A percentile compares a stretch with the other conserved stretches of the same genome.
These are phyloP conservation scores for Drosophila imparisetae DNA, from an alignment of 2,888 invertebrate species.

Conservation along the genomic window DNA sequence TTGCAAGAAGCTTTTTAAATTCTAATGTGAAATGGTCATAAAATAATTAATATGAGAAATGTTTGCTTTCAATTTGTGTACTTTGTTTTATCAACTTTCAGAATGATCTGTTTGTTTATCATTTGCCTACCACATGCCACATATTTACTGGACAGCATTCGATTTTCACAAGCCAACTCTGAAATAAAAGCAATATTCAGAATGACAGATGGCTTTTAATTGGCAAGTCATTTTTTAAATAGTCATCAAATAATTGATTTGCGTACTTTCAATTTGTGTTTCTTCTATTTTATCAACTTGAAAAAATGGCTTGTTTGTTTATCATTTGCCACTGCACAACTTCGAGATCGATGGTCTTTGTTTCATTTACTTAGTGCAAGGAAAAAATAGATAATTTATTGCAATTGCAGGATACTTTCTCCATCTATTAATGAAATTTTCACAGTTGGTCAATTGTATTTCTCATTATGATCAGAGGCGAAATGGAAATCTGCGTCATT, in stretches of 20 bases:
- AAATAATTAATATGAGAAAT: background rate
- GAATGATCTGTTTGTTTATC: conserved; percentile 2
- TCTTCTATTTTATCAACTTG: background rate
- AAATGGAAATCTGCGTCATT: background rate
- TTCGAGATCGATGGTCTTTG: background rate
- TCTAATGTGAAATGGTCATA: background rate
- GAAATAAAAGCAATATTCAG: background rate
- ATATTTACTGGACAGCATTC: background rate
- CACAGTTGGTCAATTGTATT: background rate
- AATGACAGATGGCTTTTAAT: background rate
- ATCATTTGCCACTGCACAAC: background rate
- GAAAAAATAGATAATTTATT: background rate
- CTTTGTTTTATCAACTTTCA: conserved; percentile 2
- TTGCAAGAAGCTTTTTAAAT: background rate
- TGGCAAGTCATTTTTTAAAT: background rate
- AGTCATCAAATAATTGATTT: background rate
- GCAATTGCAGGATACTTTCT: background rate
- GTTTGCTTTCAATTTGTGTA: conserved; percentile 16
- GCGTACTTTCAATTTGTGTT: background rate
- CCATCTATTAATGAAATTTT: background rate
- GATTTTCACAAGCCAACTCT: background rate
- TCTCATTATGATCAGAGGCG: background rate
- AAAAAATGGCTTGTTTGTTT: background rate
- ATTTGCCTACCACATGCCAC: background rate
- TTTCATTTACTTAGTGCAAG: background rate